phyloP scores from a whole-genome alignment of 2,888 invertebrate genomes.

The Anoplius nigerrimus region DNA sequence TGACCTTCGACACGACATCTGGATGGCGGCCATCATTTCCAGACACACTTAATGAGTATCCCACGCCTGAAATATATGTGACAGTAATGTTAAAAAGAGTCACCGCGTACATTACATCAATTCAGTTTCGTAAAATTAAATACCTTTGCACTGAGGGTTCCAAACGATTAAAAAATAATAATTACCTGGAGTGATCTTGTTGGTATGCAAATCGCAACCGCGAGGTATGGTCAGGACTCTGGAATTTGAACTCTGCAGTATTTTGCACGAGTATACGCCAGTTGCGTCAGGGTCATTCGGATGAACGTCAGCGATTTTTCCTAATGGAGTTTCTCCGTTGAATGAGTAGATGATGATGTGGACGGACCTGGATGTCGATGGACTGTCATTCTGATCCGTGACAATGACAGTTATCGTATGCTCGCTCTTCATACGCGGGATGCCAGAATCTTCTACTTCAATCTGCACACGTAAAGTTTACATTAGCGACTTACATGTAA shows the following conservation, averaged over 20 bases:
- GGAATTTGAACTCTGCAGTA: conserved; percentile 81
- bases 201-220: conserved; percentile 88
- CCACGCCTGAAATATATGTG: conserved; percentile 76
- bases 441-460: conserved; percentile 92
- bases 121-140: neutral
- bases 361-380: conserved; percentile 88
- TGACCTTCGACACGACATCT: conserved; percentile 91
- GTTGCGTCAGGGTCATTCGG: conserved; percentile 94
- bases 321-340: conserved; percentile 84
- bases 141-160: conserved; percentile 47
- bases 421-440: conserved; percentile 88
- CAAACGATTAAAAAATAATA: conserved; percentile 30
- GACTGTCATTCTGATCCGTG: conserved; percentile 93
- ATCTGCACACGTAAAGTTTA: conserved; percentile 72
- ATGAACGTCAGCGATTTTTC: conserved; percentile 93
- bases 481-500: neutral
- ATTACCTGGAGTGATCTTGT: conserved; percentile 80
- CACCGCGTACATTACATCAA: neutral
- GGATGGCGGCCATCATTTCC: conserved; percentile 94
- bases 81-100: neutral
- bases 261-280: conserved; percentile 91
- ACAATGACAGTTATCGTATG: conserved; percentile 86
- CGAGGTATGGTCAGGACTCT: conserved; percentile 83
- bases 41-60: conserved; percentile 86
- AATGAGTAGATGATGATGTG: conserved; percentile 87